phyloP scores from a whole-genome alignment of 2,113 vertebrate species.

The Nibea coibor region DNA sequence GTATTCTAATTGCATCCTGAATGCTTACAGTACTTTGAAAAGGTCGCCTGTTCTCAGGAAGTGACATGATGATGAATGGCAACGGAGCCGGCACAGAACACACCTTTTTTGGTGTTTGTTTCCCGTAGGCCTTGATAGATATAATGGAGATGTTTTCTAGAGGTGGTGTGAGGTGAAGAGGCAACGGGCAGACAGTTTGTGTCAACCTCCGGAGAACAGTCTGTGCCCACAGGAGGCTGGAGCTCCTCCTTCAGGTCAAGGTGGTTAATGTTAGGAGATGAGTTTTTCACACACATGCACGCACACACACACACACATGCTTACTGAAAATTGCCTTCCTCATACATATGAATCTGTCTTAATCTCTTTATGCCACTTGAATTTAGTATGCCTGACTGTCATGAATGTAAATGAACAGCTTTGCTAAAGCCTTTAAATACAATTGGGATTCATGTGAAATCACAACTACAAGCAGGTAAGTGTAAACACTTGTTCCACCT shows the following conservation, averaged over 20 bases:
- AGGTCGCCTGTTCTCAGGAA: slow-evolving; percentile 59
- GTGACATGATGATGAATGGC: slow-evolving; percentile 69
- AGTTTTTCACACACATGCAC: no score
- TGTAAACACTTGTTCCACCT: slow-evolving; percentile 29
- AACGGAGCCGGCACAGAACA: background rate
- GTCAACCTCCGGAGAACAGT: background rate
- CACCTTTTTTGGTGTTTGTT: slow-evolving; percentile 46
- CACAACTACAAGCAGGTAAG: slow-evolving; percentile 15
- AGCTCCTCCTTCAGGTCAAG: slow-evolving; percentile 48
- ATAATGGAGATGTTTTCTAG: slow-evolving; percentile 25
- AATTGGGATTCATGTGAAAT: slow-evolving; percentile 30
- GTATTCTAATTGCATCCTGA: slow-evolving; percentile 63
- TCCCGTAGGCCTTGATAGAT: slow-evolving; percentile 50
- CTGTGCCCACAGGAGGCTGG: slow-evolving; percentile 2
- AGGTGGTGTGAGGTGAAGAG: slow-evolving; percentile 9
- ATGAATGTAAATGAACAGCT: slow-evolving; percentile 57
- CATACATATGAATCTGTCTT: slow-evolving; percentile 49
- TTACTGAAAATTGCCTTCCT: slow-evolving; percentile 8
- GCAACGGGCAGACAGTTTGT: background rate
- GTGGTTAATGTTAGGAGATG: background rate
- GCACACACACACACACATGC: background rate
- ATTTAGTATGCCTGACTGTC: slow-evolving; percentile 29
- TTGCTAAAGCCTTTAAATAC: slow-evolving; percentile 42
- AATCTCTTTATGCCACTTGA: slow-evolving; percentile 43
- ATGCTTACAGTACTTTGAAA: slow-evolving; percentile 59